Evolutionary conservation across 2,797 vertebrate genomes (phyloP).

Genomic region (Chiloscyllium punctatum): DNA sequence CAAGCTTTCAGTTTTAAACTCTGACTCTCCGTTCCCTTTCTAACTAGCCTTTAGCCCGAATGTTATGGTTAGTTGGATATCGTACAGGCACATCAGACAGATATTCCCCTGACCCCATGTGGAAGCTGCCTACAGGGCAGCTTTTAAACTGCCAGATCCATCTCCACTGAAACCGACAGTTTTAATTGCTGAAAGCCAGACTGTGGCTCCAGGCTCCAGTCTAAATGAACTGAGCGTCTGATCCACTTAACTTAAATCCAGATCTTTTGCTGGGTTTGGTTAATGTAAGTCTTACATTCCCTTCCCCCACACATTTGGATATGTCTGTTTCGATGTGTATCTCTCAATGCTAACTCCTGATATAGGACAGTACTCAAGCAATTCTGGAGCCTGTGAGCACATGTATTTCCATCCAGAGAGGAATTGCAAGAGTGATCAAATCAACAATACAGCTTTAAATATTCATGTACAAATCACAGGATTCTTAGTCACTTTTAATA

Average conservation of each 20-base stretch:
- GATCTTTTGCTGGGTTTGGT: neutral
- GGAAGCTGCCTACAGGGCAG: neutral
- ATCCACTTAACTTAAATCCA: neutral
- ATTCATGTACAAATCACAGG: neutral
- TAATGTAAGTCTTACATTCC: neutral
- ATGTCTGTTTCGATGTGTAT: neutral
- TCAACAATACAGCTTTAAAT: neutral
- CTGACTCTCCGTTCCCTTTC: too few species aligned
- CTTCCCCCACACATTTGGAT: neutral
- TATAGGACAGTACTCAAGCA: neutral
- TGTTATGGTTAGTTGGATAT: neutral
- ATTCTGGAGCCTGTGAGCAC: neutral
- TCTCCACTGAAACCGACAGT: neutral
- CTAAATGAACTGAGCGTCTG: neutral
- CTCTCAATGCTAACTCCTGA: neutral
- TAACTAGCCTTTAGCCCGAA: neutral
- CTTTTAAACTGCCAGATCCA: neutral
- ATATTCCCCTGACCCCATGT: neutral
- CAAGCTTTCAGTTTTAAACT: neutral
- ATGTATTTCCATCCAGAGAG: too few species aligned
- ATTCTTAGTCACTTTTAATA: neutral
- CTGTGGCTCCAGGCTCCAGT: neutral
- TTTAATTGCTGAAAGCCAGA: neutral
- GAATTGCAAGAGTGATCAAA: neutral
- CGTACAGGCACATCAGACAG: neutral